Evolutionary conservation across 2,888 invertebrate genomes (phyloP).

Genomic region (Antheraea yamamai): DNA sequence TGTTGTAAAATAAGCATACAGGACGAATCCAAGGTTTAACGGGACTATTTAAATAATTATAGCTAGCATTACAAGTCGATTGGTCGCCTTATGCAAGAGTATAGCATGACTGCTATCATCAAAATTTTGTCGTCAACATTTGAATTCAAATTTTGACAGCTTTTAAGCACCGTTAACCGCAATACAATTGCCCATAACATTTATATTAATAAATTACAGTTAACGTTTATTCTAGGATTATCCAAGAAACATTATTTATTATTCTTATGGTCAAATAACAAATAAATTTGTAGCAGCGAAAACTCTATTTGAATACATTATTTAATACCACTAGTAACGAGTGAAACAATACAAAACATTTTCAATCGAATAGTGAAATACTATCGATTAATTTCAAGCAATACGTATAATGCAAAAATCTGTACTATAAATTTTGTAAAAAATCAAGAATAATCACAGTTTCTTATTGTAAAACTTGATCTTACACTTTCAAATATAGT

Average conservation of each 20-base stretch:
- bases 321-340: neutral
- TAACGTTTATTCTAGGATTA: neutral
- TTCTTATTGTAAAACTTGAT: neutral
- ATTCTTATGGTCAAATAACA: neutral
- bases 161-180: neutral
- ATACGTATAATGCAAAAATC: neutral
- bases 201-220: neutral
- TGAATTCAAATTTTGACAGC: too few species aligned
- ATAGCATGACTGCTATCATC: too few species aligned
- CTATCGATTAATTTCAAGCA: neutral
- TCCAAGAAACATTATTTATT: neutral
- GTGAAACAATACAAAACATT: neutral
- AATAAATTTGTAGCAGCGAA: neutral
- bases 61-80: too few species aligned
- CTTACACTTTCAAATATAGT: neutral
- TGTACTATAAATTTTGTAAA: neutral
- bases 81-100: too few species aligned
- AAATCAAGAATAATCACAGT: neutral
- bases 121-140: too few species aligned
- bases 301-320: neutral
- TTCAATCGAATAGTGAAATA: neutral
- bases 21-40: too few species aligned
- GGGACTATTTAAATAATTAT: too few species aligned
- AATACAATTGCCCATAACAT: neutral
- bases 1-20: too few species aligned